Evolutionary conservation across 2,113 vertebrate species (phyloP), one percentile per base, ranked within the genome.

Genomic region (Psettodes erumei): DNA sequence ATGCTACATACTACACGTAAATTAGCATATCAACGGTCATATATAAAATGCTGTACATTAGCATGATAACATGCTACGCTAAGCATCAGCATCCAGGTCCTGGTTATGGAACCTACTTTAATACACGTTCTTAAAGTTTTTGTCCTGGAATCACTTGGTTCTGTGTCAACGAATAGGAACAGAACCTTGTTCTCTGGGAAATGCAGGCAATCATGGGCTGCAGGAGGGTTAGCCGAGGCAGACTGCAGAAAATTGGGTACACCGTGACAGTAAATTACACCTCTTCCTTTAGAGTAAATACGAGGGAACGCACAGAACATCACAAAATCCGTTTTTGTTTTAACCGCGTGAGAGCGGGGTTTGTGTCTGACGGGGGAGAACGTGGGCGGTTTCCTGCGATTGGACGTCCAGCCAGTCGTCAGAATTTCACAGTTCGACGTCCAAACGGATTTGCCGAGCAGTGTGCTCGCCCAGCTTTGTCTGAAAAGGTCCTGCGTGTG

Each of bases 201-300:
- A 56, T 65, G 27, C 32, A 33, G 53, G 21, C 42, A 63, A 43
- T 67, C 63, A 51, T 37, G 21, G 51, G 35, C 55, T 61, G 55
- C 27, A 61, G 38, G 5, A 0, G 21, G 77, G 59, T 54, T 61
- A 19, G 40, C 43, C 16, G 63, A 65, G 47, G 19, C 58, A 38
- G 78, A 72, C 28, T 72, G 77, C 53, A 33, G 28, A 53, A 74
- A 66, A 85, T 62, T 70, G 53, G 59, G 19, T 55, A 21, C 60
- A 50, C 59, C 59, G 23, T 43, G 54, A 74, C 47, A 50, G 58
- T 30, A 69, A 73, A 80, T 81, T 73, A 64, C 54, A 33, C 21
- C 67, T 40, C 67, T 73, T 73, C 32, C 43, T 43, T 2, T 54
- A 72, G 77, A 15, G 16, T 10, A 37, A 37, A 35, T 6, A 35